phyloP scores from a whole-genome alignment of 2,888 invertebrate species.

The Melangyna quadrimaculata region DNA sequence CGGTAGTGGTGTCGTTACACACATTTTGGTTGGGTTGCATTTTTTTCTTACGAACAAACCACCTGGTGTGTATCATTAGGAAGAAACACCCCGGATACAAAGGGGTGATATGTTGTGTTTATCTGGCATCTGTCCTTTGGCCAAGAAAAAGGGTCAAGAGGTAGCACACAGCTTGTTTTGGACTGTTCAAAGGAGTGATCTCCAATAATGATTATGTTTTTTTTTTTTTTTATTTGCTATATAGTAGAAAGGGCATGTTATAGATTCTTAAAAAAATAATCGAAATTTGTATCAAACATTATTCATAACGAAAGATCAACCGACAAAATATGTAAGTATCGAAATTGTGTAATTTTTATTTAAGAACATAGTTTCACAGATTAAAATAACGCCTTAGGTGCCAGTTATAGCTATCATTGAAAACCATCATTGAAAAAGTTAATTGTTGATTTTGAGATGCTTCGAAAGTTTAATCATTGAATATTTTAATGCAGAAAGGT shows the following conservation, averaged over 20 bases:
- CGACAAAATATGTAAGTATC: no score
- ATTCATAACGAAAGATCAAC: neutral
- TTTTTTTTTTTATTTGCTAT: neutral
- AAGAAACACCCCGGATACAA: constrained; percentile 58
- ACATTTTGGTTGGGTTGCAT: constrained; percentile 2
- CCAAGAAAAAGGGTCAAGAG: constrained; percentile 68
- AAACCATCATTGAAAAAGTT: no score
- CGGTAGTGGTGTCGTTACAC: neutral
- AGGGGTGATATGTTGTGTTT: constrained; percentile 55
- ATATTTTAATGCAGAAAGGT: no score
- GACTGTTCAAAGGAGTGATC: constrained; percentile 40
- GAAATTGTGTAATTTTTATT: no score
- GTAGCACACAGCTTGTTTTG: constrained; percentile 56
- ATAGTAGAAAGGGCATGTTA: neutral
- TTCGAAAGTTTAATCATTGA: no score
- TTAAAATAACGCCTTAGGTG: no score
- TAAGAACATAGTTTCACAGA: no score
- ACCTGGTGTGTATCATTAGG: constrained; percentile 67
- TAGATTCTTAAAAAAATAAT: neutral
- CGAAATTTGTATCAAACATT: neutral
- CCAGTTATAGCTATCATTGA: no score
- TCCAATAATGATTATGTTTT: constrained; percentile 22
- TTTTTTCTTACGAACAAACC: constrained; percentile 29
- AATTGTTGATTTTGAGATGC: no score
- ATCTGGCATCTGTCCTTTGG: constrained; percentile 71